Percentiles rank a stretch among this genome's conserved stretches.
Evolutionary conservation across 2,888 invertebrate species (phyloP).

Genomic region (Plagodis pulveraria): DNA sequence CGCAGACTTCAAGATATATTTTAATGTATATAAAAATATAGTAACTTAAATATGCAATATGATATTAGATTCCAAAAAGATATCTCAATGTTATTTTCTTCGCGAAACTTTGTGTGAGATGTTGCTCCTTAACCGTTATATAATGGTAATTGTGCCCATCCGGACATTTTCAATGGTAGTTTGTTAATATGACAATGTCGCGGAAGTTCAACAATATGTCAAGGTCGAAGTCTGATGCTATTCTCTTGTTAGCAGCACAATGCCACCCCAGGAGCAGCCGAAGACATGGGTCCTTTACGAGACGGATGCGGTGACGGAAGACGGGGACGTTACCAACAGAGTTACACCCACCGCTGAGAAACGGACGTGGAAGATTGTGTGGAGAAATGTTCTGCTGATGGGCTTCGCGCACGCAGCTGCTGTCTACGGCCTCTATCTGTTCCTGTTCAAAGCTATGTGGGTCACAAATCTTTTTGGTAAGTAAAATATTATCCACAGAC

Average conservation of each 20-base stretch:
- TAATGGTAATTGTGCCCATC: too few relatives aligned
- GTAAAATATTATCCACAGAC: slow-evolving; percentile 41
- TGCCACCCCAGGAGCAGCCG: slow-evolving; percentile 75
- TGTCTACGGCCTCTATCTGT: slow-evolving; percentile 89
- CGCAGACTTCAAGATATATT: too few relatives aligned
- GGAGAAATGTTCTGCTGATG: slow-evolving; percentile 92
- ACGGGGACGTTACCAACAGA: slow-evolving; percentile 45
- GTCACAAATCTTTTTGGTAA: slow-evolving; percentile 88
- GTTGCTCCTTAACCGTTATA: too few relatives aligned
- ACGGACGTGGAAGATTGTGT: slow-evolving; percentile 87
- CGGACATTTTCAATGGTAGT: too few relatives aligned
- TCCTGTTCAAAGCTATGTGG: slow-evolving; percentile 90
- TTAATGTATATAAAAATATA: too few relatives aligned
- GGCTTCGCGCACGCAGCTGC: slow-evolving; percentile 88
- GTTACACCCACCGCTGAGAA: slow-evolving; percentile 80
- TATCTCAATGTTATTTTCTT: too few relatives aligned
- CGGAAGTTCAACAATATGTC: neutral
- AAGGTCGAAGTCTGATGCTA: neutral
- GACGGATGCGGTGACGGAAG: slow-evolving; percentile 62
- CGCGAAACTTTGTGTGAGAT: too few relatives aligned
- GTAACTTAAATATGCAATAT: too few relatives aligned
- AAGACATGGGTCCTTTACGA: slow-evolving; percentile 73
- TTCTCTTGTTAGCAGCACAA: slow-evolving; percentile 45
- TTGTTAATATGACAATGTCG: too few relatives aligned
- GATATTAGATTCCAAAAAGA: too few relatives aligned